Conservation (phyloP, 2,888 invertebrate species). For the Dorcus hopei region DNA sequence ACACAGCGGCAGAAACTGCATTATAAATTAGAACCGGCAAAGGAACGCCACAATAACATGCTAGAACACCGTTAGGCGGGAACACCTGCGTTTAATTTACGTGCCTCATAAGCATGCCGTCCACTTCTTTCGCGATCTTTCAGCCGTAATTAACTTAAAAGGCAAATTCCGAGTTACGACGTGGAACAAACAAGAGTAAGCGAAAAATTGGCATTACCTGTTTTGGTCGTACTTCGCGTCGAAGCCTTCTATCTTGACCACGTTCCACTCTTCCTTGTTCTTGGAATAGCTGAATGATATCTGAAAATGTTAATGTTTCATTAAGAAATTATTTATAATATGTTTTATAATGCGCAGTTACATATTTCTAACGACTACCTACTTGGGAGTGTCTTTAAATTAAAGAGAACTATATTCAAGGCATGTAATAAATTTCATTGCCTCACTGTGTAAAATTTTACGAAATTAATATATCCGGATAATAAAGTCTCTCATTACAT, state of each 20-base stretch:
- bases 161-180: not conserved
- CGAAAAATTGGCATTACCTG: constrained; percentile 55
- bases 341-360: no score
- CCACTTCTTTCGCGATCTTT: not conserved
- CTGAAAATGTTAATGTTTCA: constrained; percentile 49
- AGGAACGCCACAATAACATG: not conserved
- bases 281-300: constrained; percentile 84
- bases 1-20: no score
- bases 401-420: no score
- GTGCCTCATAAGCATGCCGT: not conserved
- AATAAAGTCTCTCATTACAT: no score
- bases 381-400: no score
- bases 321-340: constrained; percentile 12
- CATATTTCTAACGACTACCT: no score
- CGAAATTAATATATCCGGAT: no score
- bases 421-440: no score
- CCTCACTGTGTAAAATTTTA: no score
- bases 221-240: constrained; percentile 77
- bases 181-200: no score
- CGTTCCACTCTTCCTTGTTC: constrained; percentile 79
- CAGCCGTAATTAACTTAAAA: not conserved
- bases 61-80: not conserved
- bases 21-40: not conserved
- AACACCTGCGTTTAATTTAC: constrained; percentile 7
- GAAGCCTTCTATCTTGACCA: constrained; percentile 82